These are phyloP conservation scores for Picathartes gymnocephalus DNA, from an alignment of 2,113 vertebrate genomes.

Conservation along the genomic window DNA sequence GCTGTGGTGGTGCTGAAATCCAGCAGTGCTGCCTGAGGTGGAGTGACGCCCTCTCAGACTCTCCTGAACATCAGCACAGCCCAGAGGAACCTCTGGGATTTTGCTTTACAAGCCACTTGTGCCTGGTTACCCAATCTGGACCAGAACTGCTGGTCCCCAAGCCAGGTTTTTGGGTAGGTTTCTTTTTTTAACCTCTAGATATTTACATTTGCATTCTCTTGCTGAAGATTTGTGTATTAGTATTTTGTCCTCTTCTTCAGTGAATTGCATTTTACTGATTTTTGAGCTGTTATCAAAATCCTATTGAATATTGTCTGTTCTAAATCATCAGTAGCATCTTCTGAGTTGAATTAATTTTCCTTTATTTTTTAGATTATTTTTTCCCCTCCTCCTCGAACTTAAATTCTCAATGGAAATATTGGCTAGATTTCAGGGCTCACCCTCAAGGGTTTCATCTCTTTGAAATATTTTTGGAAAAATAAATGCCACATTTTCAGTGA, in stretches of 20 bases:
- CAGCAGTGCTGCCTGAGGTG: rapidly evolving
- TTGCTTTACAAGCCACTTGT: neutral
- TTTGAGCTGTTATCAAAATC: neutral
- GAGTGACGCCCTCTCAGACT: neutral
- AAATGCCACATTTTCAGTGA: neutral
- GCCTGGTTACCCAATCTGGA: neutral
- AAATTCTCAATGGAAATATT: neutral
- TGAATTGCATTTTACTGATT: neutral
- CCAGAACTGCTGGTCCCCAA: neutral
- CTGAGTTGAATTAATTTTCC: neutral
- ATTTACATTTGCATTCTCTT: neutral
- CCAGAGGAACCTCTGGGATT: neutral
- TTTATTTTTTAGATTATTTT: neutral
- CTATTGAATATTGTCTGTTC: neutral
- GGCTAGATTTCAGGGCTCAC: neutral
- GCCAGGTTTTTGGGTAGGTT: neutral
- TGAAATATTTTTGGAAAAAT: neutral
- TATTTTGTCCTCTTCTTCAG: neutral
- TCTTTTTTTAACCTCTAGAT: neutral
- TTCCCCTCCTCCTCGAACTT: rapidly evolving
- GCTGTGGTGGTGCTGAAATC: neutral
- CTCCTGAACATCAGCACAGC: neutral
- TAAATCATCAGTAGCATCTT: neutral
- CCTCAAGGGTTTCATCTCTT: neutral
- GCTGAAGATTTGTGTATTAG: neutral